Evolutionary conservation across 2,113 vertebrate species (phyloP).

Genomic region (Tupaia tana): DNA sequence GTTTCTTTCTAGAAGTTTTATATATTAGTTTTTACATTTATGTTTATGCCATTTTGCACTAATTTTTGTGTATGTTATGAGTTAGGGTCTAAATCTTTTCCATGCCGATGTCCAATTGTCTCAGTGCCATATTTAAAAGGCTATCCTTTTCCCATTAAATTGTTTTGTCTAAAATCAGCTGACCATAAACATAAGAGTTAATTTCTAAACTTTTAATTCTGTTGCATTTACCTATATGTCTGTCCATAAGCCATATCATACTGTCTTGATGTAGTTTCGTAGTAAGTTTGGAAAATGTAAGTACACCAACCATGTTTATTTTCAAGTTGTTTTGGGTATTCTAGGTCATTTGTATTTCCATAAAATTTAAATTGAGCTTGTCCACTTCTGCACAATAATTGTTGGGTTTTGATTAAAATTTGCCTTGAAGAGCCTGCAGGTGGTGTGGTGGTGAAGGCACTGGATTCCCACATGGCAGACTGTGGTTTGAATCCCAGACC

Average conservation of each 20-base stretch:
- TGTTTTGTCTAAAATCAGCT: conserved; percentile 24
- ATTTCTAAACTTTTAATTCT: conserved; percentile 29
- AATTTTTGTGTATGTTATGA: not conserved
- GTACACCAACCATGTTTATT: not conserved
- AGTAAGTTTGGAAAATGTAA: conserved; percentile 19
- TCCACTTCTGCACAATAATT: not conserved
- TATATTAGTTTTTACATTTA: conserved; percentile 40
- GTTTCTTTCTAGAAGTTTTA: conserved; percentile 13
- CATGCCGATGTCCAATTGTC: not conserved
- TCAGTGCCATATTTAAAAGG: not conserved
- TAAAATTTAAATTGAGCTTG: not conserved
- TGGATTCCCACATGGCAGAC: too few relatives aligned
- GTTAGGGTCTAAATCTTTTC: not conserved
- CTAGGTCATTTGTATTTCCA: not conserved
- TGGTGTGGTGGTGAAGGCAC: too few relatives aligned
- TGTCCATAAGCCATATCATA: not conserved
- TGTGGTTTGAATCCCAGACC: too few relatives aligned
- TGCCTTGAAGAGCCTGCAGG: too few relatives aligned
- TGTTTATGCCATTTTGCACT: not conserved
- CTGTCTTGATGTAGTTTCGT: not conserved
- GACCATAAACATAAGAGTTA: conserved; percentile 10
- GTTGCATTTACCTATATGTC: not conserved
- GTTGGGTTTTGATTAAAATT: not conserved
- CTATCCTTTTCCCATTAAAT: not conserved
- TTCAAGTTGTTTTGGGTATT: conserved; percentile 19